Base-by-base conservation (phyloP, 1,140 invertebrate species). In the Thalassaphorura encarpata region DNA sequence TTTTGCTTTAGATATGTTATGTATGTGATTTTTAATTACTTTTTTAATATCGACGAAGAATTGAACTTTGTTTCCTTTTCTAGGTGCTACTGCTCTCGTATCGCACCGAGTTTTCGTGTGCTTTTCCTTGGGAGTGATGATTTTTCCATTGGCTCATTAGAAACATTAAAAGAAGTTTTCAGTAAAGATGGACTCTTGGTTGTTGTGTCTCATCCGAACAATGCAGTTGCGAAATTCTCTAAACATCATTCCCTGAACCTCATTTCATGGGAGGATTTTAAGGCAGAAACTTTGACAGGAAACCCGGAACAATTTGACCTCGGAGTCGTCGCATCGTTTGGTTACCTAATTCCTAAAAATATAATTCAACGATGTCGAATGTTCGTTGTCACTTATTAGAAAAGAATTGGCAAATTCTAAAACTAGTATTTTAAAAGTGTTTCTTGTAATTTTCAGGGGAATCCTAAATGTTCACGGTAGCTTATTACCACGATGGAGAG, bases 401-500 rank as follows among this genome's bases (percentile, higher is more conserved):
- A 18, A 29, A 27, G 11, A 36, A 24, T 28, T 40, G 18, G 6
- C 19, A 19, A 23, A 8, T 21, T 31, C 4, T 39, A 31, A 40
- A 36, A 28, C 13, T 31, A 26, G 5, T 8, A 3, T n/a, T 54
- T 43, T 29, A 26, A 19, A 19, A 21, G 26, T 19, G 15, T 6
- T 36, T 3, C 4, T 36, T 21, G 3, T 40, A 8, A 6, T 76
- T 77, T 61, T 36, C 66, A 92, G 88, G 71, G 92, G 92, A 16
- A 89, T 92, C 75, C 73, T 92, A 36, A 93, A 93, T 77, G 81
- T 96, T 1, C 94, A 97, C 73, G 87, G 82, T 13, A 94, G 89
- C 72, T 69, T 97, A 29, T 70, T 98, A 62, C 94, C 94, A 26
- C 76, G 85, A 58, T 97, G 90, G 89, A 75, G 93, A 71, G 94